Conservation (phyloP, 2,888 invertebrate species). For the Erannis defoliaria region DNA sequence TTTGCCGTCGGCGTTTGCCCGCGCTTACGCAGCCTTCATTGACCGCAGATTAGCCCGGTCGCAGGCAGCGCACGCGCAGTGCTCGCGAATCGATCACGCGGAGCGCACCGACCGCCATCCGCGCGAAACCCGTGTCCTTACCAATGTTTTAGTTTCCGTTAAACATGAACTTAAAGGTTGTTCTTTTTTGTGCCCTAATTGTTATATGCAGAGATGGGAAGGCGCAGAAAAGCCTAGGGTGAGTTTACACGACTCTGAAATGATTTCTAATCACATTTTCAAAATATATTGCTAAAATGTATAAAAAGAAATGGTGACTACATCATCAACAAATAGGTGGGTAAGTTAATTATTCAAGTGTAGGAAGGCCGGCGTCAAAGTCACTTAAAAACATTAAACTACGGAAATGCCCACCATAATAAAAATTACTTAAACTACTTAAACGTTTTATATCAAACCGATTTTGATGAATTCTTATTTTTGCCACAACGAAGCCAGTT, state of each 20-base stretch:
- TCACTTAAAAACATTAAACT: no score
- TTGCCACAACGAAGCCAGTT: no score
- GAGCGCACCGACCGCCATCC: constrained; percentile 67
- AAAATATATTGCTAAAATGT: no score
- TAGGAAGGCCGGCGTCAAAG: no score
- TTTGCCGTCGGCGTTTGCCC: constrained; percentile 33
- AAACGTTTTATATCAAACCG: no score
- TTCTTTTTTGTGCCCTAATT: constrained; percentile 59
- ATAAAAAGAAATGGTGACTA: no score
- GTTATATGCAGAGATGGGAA: constrained; percentile 56
- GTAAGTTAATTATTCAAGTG: no score
- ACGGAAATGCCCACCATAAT: no score
- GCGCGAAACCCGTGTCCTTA: constrained; percentile 55
- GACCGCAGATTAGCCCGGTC: constrained; percentile 48
- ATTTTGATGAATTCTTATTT: no score
- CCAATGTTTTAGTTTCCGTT: constrained; percentile 63
- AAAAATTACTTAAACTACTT: no score
- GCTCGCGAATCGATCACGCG: constrained; percentile 70
- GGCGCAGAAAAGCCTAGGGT: constrained; percentile 69
- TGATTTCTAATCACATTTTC: no score
- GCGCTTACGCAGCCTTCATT: constrained; percentile 70
- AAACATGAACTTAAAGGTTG: constrained; percentile 70
- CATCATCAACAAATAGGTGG: no score
- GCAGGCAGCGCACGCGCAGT: constrained; percentile 68
- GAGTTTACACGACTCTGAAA: constrained; percentile 63